Evolutionary conservation across 1,140 invertebrate species (phyloP), one percentile per base, ranked within the genome.

Genomic region (Epicauta chinensis): DNA sequence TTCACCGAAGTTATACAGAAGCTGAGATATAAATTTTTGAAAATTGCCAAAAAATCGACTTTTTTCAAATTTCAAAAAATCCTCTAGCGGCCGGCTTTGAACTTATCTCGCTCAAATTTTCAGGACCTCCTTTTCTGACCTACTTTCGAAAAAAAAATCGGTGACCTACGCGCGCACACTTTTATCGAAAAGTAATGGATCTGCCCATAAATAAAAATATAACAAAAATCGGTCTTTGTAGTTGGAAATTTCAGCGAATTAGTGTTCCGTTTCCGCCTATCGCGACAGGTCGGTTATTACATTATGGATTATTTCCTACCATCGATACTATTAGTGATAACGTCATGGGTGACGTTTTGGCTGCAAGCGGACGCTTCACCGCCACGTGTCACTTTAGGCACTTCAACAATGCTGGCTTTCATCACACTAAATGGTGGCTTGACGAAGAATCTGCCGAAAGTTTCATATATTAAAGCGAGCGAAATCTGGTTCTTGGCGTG

Each of bases 281-380:
- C 81, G 0, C 76, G 89, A 17, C 86, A 91, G 73, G 85, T 91
- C 58, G 89, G 89, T 36, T 91, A 90, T 66, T 92, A 93, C 60
- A 74, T 93, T 39, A 89, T 93, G 81, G 90, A 93, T 58, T 93
- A 91, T 63, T 93, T 90, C 59, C 79, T 93, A 50, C 91, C 91
- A 1, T 91, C 89, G 3, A 89, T 92, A 73, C 78, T 93, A 53
- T 83, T 93, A 45, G 90, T 93, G 2, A 83, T 83, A 11, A 87
- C 91, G 48, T 92, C 90, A 0, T 93, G 90, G 89, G 89, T 93
- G 11, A 89, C 89, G 0, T 93, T 93, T 63, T 93, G 89, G 89
- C 71, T 93, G 39, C 89, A 92, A 65, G 83, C 88, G 15, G 89
- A 92, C 63, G 88, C 89, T 11, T 82, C 88, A 10, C 85, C 90